Base-by-base conservation (phyloP, 2,797 vertebrate species). In the Enteromius argenteus region DNA sequence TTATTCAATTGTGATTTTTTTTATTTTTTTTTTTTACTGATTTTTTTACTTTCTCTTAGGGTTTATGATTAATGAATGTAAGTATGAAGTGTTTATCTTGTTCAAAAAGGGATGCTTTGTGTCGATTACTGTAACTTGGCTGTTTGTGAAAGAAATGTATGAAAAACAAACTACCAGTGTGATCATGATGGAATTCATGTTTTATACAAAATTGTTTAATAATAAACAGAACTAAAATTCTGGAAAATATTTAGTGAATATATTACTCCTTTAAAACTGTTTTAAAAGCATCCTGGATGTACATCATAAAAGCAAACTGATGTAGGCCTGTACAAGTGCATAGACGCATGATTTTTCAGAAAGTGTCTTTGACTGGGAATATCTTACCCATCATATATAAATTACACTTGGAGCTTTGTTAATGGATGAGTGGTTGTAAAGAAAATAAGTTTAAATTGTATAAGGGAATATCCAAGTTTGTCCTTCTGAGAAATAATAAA, bases 21-120 rank as follows among this genome's bases (percentile, higher is more conserved):
- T 2, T 37, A 3, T 60, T 69, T 78, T 42, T 13, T 53, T 71
- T 51, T 79, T 67, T 35, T 5, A 2, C 23, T 15, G 42, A 17
- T 46, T 30, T 51, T 2, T 3, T 32, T 1, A 11, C 10, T 53
- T 37, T 3, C 10, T 13, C 17, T 58, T 13, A 3, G 23, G 10
- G 6, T 44, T 44, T 71, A 8, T 80, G 56, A 80, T 39, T 69
- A 23, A 27, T 4, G 13, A 27, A 53, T 42, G 11, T 5, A n/a
- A 17, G 13, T 19, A 1, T 39, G 21, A 58, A 23, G 14, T 39
- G 10, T 58, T 10, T 8, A 23, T 62, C 2, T 46, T 44, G 1
- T 78, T 44, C 10, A 44, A 42, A 30, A 78, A 62, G 19, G 68
- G 80, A 73, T 6, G n/a, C 6, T 60, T 13, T 62, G 39, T 72